Conservation (phyloP, 92 coral and sea anemone genomes). For the Muricea muricata region DNA sequence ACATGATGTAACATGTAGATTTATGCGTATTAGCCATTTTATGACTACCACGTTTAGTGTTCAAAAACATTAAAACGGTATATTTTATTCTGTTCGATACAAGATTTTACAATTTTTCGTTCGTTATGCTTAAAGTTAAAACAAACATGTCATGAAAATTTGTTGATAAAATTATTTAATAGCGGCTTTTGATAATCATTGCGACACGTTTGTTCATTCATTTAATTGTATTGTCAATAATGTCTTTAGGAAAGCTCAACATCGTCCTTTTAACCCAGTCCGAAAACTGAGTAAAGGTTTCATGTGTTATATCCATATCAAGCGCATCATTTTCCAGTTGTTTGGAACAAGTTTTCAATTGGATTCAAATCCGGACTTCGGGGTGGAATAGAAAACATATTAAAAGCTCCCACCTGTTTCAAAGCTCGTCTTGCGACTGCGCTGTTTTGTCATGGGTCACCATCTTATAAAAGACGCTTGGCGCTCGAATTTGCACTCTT, state of each 20-base stretch:
- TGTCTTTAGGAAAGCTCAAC: not conserved
- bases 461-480: constrained; percentile 34
- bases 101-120: not conserved
- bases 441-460: constrained; percentile 45
- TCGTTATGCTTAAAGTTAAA: not conserved
- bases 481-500: not conserved
- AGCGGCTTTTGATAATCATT: not conserved
- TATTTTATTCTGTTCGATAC: too few species aligned
- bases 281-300: constrained; percentile 3
- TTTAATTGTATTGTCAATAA: not conserved
- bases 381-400: not conserved
- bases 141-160: not conserved
- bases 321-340: not conserved
- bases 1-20: not conserved
- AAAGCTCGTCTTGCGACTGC: constrained; percentile 33
- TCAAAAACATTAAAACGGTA: not conserved
- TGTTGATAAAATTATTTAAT: not conserved
- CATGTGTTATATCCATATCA: constrained; percentile 10
- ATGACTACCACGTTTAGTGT: not conserved
- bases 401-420: not conserved
- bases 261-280: constrained; percentile 13
- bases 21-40: not conserved
- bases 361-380: not conserved
- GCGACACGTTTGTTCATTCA: not conserved
- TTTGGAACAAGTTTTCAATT: not conserved